Evolutionary conservation across 2,797 vertebrate genomes (phyloP).

Genomic region (Enteromius anoplus): DNA sequence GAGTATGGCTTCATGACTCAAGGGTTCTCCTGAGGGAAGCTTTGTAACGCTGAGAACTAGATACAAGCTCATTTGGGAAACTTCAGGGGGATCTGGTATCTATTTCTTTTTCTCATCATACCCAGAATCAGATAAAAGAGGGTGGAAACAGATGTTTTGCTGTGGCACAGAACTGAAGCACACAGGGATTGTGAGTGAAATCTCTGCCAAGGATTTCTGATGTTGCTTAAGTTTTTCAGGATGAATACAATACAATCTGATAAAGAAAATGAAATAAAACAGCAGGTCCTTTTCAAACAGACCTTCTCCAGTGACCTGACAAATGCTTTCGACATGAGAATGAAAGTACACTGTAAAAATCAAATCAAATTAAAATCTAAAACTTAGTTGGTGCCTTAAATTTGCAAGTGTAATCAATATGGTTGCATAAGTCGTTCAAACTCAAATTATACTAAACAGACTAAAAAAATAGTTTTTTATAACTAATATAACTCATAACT

Average conservation of each 20-base stretch:
- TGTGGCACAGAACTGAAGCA: slow-evolving; percentile 18
- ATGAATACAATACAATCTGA: slow-evolving; percentile 13
- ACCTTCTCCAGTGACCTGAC: background rate
- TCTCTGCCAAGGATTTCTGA: slow-evolving; percentile 21
- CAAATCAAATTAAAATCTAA: background rate
- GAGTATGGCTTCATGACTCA: background rate
- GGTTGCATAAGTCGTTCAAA: too few species aligned
- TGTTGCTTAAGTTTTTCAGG: slow-evolving; percentile 40
- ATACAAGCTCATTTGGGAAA: slow-evolving; percentile 60
- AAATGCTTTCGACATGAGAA: background rate
- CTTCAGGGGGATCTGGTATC: slow-evolving; percentile 48
- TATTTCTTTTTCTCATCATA: slow-evolving; percentile 54
- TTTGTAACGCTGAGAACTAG: slow-evolving; percentile 49
- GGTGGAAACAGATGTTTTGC: slow-evolving; percentile 54
- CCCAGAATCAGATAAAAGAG: slow-evolving; percentile 49
- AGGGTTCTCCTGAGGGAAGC: slow-evolving; percentile 34
- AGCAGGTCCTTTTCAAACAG: slow-evolving; percentile 6
- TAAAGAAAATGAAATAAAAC: background rate
- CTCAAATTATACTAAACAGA: too few species aligned
- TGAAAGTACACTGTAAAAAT: background rate
- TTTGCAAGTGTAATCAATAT: too few species aligned
- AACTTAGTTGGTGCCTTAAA: background rate
- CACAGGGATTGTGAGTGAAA: slow-evolving; percentile 32
- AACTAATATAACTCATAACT: background rate
- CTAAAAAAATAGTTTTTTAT: background rate